Evolutionary conservation across 2,113 vertebrate genomes (phyloP).

Genomic region (Seriola rivoliana): DNA sequence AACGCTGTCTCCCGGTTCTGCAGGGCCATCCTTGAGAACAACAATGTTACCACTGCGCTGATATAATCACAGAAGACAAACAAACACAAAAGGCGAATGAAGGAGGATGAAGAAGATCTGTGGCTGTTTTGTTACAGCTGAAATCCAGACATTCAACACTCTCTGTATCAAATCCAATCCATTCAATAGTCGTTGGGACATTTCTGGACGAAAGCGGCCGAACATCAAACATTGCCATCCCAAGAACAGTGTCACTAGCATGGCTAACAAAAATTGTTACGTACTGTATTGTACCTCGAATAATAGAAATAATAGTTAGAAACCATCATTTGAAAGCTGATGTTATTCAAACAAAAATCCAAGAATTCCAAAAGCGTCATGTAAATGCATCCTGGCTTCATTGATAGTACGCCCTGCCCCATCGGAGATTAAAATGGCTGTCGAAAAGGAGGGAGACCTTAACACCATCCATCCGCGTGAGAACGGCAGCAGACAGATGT

Average conservation of each 20-base stretch:
- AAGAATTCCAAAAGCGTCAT: neutral
- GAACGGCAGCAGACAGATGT: conserved; percentile 70
- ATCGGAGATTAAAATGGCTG: conserved; percentile 58
- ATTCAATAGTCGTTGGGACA: too few species aligned
- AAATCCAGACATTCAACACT: neutral
- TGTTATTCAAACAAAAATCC: neutral
- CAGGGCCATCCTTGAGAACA: conserved; percentile 43
- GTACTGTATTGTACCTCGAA: neutral
- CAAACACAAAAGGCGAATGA: neutral
- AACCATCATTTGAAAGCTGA: neutral
- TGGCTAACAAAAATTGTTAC: neutral
- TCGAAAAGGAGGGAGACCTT: conserved; percentile 12
- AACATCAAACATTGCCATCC: neutral
- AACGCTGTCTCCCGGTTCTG: conserved; percentile 45
- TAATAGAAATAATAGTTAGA: neutral
- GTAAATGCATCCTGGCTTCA: conserved; percentile 1
- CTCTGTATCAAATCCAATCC: neutral
- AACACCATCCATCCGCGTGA: conserved; percentile 37
- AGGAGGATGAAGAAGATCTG: conserved; percentile 18
- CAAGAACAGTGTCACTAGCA: too few species aligned
- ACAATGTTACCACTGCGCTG: conserved; percentile 29
- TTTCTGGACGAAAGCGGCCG: neutral
- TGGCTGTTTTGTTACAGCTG: conserved; percentile 14
- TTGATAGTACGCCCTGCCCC: conserved; percentile 8
- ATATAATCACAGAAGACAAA: conserved; percentile 39